A percentile compares a stretch with the other conserved stretches of the same genome.
These are phyloP conservation scores for Darevskia mixta DNA, from an alignment of 2,797 vertebrate species.

Conservation along the genomic window DNA sequence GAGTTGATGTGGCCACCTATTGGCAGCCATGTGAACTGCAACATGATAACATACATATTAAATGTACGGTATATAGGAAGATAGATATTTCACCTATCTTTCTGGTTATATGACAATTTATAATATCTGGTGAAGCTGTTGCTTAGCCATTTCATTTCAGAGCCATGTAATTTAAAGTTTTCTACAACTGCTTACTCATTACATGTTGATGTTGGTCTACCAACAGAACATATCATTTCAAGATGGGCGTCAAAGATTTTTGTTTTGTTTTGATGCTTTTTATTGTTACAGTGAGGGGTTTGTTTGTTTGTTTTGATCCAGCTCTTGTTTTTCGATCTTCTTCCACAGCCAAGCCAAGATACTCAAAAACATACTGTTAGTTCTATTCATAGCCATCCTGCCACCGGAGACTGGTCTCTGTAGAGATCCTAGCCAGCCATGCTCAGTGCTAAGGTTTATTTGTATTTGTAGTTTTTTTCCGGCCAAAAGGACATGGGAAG, in stretches of 20 bases:
- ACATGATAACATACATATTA: too few species aligned
- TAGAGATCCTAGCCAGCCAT: neutral
- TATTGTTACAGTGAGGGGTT: neutral
- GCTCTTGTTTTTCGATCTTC: neutral
- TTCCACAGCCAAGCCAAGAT: neutral
- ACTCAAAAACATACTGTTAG: neutral
- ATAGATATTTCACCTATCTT: neutral
- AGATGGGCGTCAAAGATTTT: neutral
- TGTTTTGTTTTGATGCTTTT: neutral
- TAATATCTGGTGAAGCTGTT: neutral
- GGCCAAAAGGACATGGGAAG: neutral
- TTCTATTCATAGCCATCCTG: neutral
- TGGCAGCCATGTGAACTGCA: too few species aligned
- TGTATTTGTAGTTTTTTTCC: neutral
- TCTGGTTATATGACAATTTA: neutral
- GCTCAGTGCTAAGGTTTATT: rapidly evolving
- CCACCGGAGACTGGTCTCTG: neutral
- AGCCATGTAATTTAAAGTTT: neutral
- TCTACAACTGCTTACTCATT: neutral
- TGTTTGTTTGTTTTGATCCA: neutral
- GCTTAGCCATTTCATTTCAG: neutral
- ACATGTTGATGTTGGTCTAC: neutral
- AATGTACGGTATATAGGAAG: too few species aligned
- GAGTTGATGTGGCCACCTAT: too few species aligned
- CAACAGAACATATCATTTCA: neutral